phyloP scores from a whole-genome alignment of 2,888 invertebrate species.

The Orthonychiurus folsomi region DNA sequence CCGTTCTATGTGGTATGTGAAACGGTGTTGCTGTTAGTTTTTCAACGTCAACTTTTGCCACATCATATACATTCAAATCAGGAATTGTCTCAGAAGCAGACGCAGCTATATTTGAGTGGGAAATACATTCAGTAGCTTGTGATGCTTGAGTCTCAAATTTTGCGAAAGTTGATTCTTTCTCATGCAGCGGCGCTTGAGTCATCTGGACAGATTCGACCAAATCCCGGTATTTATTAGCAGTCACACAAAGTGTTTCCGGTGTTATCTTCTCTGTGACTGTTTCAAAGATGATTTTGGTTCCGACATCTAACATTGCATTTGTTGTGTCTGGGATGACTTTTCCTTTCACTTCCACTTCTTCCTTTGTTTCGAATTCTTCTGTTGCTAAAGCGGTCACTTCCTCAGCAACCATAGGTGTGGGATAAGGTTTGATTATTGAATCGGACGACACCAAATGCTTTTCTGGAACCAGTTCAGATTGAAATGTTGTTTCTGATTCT shows the following conservation, averaged over 20 bases:
- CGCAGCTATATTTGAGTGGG: conserved; percentile 1
- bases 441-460: background rate
- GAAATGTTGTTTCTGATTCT: background rate
- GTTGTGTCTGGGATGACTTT: conserved; percentile 13
- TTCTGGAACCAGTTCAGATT: conserved; percentile 6
- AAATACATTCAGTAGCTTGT: background rate
- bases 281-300: conserved; percentile 3
- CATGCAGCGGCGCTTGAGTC: background rate
- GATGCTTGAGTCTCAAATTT: background rate
- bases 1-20: background rate
- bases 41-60: background rate
- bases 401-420: background rate
- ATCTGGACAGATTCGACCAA: background rate
- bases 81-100: background rate
- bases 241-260: background rate
- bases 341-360: conserved; percentile 4
- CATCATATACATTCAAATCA: background rate
- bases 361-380: conserved; percentile 4
- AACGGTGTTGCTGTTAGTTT: background rate
- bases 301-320: conserved; percentile 9
- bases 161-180: conserved; percentile 4
- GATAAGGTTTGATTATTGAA: background rate
- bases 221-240: background rate
- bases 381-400: background rate
- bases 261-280: background rate